A percentile compares a stretch with the other conserved stretches of the same genome.
These are phyloP conservation scores for Copidosoma floridanum DNA, from an alignment of 1,140 invertebrate species.

Conservation along the genomic window DNA sequence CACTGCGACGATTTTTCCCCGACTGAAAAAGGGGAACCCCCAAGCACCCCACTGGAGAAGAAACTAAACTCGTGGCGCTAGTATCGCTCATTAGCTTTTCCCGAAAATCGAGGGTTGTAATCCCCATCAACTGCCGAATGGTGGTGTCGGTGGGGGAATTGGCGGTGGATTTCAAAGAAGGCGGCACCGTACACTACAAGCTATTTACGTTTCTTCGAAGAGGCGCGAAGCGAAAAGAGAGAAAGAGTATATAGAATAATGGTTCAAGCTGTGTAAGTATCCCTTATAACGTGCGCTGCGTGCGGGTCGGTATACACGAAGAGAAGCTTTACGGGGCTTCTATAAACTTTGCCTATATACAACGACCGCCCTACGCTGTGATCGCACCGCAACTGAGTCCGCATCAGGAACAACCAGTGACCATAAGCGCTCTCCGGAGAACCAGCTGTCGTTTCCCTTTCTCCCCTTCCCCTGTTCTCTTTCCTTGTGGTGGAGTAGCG, in stretches of 20 bases:
- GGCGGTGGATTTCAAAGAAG: constrained; percentile 15
- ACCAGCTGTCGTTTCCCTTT: constrained; percentile 32
- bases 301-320: no score
- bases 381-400: constrained; percentile 20
- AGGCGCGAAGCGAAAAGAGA: background rate
- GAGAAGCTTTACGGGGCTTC: no score
- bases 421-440: constrained; percentile 30
- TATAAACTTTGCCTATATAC: no score
- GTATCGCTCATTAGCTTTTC: constrained; percentile 18
- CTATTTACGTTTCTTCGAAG: constrained; percentile 21
- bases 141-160: background rate
- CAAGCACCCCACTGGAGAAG: background rate
- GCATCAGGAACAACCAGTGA: constrained; percentile 19
- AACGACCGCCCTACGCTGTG: constrained; percentile 1
- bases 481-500: background rate
- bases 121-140: no score
- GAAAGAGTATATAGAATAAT: background rate
- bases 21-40: background rate
- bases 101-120: constrained; percentile 15
- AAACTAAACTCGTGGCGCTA: constrained; percentile 9
- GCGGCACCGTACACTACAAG: constrained; percentile 1
- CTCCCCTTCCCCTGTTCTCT: constrained; percentile 17
- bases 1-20: constrained; percentile 2
- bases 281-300: no score
- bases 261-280: background rate